phyloP scores from a whole-genome alignment of 1,140 invertebrate species.

The Trichoplusia ni region DNA sequence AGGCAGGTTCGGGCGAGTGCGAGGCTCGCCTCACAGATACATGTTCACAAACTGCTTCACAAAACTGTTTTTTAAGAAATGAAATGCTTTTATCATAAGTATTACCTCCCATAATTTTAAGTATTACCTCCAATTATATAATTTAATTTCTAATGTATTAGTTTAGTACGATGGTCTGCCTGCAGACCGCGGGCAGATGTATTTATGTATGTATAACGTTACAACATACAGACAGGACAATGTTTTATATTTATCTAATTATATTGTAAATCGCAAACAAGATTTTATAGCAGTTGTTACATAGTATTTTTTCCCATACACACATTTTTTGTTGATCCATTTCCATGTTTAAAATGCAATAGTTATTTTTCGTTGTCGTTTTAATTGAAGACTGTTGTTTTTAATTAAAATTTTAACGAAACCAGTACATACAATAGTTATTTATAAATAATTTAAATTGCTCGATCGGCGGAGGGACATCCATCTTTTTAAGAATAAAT shows the following conservation, averaged over 20 bases:
- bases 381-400: constrained; percentile 41
- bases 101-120: constrained; percentile 78
- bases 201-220: constrained; percentile 34
- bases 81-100: constrained; percentile 67
- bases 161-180: constrained; percentile 10
- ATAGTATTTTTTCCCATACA: constrained; percentile 77
- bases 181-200: constrained; percentile 1
- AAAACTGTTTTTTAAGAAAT: constrained; percentile 54
- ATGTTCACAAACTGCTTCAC: constrained; percentile 73
- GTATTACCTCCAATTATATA: constrained; percentile 73
- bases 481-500: constrained; percentile 67
- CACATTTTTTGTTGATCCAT: constrained; percentile 76
- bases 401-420: constrained; percentile 44
- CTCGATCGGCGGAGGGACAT: constrained; percentile 57
- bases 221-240: constrained; percentile 48
- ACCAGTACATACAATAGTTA: constrained; percentile 74
- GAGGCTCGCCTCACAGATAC: constrained; percentile 37
- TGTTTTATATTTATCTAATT: constrained; percentile 68
- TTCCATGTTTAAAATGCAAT: constrained; percentile 79
- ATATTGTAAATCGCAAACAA: constrained; percentile 74
- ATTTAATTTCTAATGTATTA: constrained; percentile 70
- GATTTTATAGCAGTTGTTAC: constrained; percentile 74
- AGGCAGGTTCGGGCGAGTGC: too few relatives aligned
- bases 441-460: constrained; percentile 73
- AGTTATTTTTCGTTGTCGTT: constrained; percentile 54